These are phyloP conservation scores for Ellobius talpinus DNA, from an alignment of 2,113 vertebrate genomes.

Conservation along the genomic window DNA sequence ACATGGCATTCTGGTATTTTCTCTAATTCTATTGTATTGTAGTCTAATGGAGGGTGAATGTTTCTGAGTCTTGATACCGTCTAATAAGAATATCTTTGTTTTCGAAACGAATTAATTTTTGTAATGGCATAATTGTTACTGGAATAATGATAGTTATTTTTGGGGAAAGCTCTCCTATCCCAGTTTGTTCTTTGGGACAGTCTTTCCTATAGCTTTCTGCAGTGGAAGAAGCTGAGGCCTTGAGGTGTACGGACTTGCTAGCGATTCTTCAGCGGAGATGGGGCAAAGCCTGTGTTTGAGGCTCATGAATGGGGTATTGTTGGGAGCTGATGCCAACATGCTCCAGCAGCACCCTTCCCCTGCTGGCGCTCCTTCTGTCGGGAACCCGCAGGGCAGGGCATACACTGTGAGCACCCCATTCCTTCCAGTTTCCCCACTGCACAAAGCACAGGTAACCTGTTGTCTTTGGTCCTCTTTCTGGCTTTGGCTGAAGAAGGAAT, in stretches of 20 bases:
- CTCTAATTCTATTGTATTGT: not conserved
- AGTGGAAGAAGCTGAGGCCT: not conserved
- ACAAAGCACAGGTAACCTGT: not conserved
- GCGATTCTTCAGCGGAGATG: not conserved
- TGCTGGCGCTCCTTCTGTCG: not conserved
- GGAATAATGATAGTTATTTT: not conserved
- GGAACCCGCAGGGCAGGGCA: not conserved
- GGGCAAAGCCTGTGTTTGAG: conserved; percentile 4
- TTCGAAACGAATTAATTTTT: conserved; percentile 56
- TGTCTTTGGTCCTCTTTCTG: not conserved
- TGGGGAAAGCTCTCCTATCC: conserved; percentile 3
- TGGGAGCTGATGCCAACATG: conserved; percentile 10
- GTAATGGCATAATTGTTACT: conserved; percentile 4
- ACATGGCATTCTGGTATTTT: not conserved
- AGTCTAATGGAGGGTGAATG: not conserved
- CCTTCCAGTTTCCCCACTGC: not conserved
- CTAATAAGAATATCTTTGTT: conserved; percentile 24
- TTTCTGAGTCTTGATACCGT: not conserved
- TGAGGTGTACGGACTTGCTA: conserved; percentile 32
- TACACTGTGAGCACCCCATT: not conserved
- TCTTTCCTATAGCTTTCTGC: not conserved
- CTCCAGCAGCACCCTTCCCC: conserved; percentile 3
- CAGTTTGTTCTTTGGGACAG: conserved; percentile 8
- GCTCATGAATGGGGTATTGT: conserved; percentile 67
- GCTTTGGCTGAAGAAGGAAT: not conserved